Evolutionary conservation across 2,888 invertebrate genomes (phyloP).

Genomic region (Rotaria sp.): DNA sequence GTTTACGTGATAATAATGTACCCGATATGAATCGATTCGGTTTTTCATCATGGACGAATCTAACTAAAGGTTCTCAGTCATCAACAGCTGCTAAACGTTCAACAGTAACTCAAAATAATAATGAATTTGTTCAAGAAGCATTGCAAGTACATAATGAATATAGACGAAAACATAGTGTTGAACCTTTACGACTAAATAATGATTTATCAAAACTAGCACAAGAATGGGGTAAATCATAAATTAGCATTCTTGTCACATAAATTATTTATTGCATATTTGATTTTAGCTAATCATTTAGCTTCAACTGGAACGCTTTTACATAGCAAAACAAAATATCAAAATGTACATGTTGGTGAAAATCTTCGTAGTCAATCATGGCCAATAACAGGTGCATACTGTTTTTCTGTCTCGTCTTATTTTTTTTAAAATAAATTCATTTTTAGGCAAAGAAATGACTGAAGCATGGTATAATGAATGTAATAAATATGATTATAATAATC

Average conservation of each 20-base stretch:
- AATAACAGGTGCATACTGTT: neutral
- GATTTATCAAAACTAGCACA: neutral
- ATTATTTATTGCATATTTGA: neutral
- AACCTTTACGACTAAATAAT: neutral
- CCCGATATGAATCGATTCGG: neutral
- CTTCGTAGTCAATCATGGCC: conserved; percentile 4
- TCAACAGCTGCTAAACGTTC: neutral
- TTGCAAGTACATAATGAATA: neutral
- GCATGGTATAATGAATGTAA: conserved; percentile 34
- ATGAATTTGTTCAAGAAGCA: neutral
- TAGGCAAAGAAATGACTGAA: conserved; percentile 25
- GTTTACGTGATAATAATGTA: neutral
- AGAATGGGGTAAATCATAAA: neutral
- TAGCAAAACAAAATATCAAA: neutral
- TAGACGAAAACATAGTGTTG: neutral
- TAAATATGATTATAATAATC: conserved; percentile 25
- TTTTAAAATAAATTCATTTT: neutral
- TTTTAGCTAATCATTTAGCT: neutral
- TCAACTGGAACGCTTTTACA: neutral
- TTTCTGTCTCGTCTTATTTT: neutral
- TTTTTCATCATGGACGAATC: neutral
- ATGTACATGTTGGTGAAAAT: neutral
- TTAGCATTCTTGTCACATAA: neutral
- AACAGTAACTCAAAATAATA: neutral
- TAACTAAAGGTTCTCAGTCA: neutral